Conservation (phyloP, 1,140 invertebrate species). For the Tetragonula clypearis region DNA sequence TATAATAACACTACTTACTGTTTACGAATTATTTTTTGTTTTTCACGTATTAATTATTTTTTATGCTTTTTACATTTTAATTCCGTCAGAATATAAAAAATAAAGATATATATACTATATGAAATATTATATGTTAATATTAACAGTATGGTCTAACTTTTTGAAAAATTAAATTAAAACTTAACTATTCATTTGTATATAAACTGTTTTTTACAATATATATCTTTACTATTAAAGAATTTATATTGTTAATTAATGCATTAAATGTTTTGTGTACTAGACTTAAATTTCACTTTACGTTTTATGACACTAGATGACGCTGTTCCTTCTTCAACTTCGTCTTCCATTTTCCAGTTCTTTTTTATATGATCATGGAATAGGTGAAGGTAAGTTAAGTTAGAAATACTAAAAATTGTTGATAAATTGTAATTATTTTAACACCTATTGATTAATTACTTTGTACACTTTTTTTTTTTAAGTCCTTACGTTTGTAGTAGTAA, state of each 20-base stretch:
- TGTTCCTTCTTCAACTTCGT: neutral
- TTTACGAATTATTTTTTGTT: neutral
- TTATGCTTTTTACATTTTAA: neutral
- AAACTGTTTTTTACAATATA: neutral
- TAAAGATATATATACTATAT: no score
- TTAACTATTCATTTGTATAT: neutral
- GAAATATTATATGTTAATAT: no score
- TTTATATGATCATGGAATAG: neutral
- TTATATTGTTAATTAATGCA: neutral
- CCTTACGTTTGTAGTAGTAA: no score
- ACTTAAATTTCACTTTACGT: neutral
- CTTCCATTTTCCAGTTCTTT: neutral
- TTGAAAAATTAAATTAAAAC: neutral
- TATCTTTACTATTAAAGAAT: neutral
- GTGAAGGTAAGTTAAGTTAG: conserved; percentile 38
- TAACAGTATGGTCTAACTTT: no score
- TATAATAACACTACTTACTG: no score
- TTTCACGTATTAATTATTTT: neutral
- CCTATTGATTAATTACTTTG: neutral
- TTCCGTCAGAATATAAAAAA: neutral
- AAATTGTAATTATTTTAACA: neutral
- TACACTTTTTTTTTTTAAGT: no score
- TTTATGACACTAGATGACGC: conserved; percentile 1
- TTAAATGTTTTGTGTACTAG: neutral
- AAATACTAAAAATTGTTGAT: conserved; percentile 32